phyloP scores from a whole-genome alignment of 2,888 invertebrate species.

The Clistopyga incitator region DNA sequence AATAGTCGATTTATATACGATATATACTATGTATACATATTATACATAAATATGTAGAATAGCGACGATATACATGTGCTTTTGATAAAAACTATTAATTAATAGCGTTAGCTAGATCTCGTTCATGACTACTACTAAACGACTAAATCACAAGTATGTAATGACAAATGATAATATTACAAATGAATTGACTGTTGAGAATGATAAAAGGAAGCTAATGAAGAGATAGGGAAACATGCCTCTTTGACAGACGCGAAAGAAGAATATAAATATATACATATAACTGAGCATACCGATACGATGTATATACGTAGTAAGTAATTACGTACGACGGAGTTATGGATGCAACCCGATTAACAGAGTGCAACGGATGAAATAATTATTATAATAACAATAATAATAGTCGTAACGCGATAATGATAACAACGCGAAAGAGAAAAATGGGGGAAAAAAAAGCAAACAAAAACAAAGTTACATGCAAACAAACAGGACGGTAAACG shows the following conservation, averaged over 20 bases:
- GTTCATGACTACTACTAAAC: constrained; percentile 72
- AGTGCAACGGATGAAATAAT: constrained; percentile 14
- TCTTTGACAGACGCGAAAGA: neutral
- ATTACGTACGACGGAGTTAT: constrained; percentile 56
- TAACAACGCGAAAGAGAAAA: constrained; percentile 21
- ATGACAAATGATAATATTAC: constrained; percentile 48
- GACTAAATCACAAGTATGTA: constrained; percentile 60
- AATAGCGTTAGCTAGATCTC: constrained; percentile 77
- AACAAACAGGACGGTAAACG: constrained; percentile 42
- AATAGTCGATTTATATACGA: constrained; percentile 78
- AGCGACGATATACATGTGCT: constrained; percentile 82
- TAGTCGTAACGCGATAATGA: constrained; percentile 14
- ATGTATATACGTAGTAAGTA: constrained; percentile 63
- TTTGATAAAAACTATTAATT: constrained; percentile 82
- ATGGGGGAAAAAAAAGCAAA: no score
- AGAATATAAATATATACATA: constrained; percentile 59
- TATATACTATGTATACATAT: constrained; percentile 76
- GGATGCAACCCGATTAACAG: constrained; percentile 21
- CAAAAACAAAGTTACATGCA: constrained; percentile 17
- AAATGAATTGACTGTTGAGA: constrained; percentile 51
- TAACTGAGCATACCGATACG: constrained; percentile 49
- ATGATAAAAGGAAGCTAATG: constrained; percentile 5
- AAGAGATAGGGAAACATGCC: no score
- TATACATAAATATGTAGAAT: constrained; percentile 79
- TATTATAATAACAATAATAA: neutral